Percentiles rank a stretch among this genome's conserved stretches.
Evolutionary conservation across 1,140 invertebrate species (phyloP).

Genomic region (Pentalonia nigronervosa): DNA sequence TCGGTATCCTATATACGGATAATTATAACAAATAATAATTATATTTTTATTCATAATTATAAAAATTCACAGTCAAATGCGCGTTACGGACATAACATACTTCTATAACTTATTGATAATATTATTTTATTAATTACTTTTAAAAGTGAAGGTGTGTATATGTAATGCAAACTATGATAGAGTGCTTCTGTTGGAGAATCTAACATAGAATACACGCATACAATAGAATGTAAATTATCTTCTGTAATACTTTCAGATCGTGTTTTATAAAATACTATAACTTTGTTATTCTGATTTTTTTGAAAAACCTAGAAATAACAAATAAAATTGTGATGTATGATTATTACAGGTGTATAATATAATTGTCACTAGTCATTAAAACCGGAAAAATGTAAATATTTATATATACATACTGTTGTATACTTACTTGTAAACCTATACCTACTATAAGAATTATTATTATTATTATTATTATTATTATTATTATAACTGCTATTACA

Average conservation of each 20-base stretch:
- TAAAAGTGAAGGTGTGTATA: constrained; percentile 66
- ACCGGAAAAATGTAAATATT: background rate
- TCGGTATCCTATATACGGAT: background rate
- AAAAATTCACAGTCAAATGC: background rate
- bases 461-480: background rate
- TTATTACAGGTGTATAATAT: background rate
- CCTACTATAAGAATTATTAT: background rate
- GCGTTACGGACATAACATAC: background rate
- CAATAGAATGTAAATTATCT: constrained; percentile 67
- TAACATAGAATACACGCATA: constrained; percentile 69
- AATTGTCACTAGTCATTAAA: background rate
- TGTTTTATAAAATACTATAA: constrained; percentile 69
- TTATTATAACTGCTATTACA: background rate
- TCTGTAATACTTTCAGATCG: constrained; percentile 68
- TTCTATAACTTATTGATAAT: no score
- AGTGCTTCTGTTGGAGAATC: constrained; percentile 69
- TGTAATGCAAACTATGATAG: constrained; percentile 68
- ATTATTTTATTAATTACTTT: constrained; percentile 62
- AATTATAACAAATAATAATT: background rate
- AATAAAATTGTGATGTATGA: background rate
- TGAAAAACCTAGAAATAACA: constrained; percentile 40
- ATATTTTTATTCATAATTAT: background rate
- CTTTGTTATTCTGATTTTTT: constrained; percentile 12
- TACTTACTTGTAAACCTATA: background rate
- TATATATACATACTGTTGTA: background rate